Conservation (phyloP, 2,113 vertebrate species). For the Tragelaphus imberbis region DNA sequence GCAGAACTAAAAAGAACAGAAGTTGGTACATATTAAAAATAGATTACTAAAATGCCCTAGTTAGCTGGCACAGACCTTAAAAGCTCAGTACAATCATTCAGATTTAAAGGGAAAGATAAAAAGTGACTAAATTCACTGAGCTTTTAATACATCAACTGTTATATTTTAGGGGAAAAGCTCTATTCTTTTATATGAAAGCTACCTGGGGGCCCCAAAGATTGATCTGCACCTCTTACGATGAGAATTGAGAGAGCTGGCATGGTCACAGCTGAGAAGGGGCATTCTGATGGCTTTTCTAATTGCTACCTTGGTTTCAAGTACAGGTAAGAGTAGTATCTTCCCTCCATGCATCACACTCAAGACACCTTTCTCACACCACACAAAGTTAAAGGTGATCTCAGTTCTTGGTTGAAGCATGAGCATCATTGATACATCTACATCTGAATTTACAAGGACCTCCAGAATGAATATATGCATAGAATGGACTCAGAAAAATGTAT, state of each 20-base stretch:
- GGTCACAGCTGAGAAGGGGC: not conserved
- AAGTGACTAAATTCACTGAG: conserved; percentile 68
- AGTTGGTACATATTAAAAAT: conserved; percentile 84
- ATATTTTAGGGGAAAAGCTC: conserved; percentile 24
- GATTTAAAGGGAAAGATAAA: conserved; percentile 73
- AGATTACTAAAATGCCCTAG: conserved; percentile 82
- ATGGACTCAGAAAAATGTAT: not conserved
- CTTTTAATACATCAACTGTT: conserved; percentile 68
- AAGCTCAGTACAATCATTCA: conserved; percentile 72
- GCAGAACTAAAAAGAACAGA: conserved; percentile 84
- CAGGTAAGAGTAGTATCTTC: not conserved
- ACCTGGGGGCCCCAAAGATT: conserved; percentile 20
- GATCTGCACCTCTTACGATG: conserved; percentile 16
- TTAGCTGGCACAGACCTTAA: conserved; percentile 77
- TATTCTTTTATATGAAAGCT: conserved; percentile 58
- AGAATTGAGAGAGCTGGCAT: not conserved
- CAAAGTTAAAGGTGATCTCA: not conserved
- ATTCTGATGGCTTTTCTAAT: conserved; percentile 1
- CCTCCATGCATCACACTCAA: not conserved
- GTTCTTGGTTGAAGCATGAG: not conserved
- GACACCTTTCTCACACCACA: not conserved
- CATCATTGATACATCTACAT: not conserved
- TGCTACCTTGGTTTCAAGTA: not conserved
- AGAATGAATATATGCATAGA: not conserved
- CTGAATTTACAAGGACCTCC: not conserved